Percentiles rank a stretch among this genome's conserved stretches.
Evolutionary conservation across 2,888 invertebrate genomes (phyloP).

Genomic region (Bhutanitis thaidina): DNA sequence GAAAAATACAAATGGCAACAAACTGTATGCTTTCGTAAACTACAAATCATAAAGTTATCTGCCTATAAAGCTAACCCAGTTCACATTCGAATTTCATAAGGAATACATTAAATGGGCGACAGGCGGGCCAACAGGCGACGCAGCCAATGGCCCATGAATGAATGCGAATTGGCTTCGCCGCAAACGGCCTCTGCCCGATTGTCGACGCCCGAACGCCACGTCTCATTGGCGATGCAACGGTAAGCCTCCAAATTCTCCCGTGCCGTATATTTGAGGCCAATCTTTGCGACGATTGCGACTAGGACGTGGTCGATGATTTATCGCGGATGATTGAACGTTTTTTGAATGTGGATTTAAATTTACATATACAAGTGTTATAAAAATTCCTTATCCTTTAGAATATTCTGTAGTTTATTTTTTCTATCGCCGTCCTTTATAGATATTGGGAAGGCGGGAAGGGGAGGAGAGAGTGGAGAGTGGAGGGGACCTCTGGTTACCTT

Average conservation of each 20-base stretch:
- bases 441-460: no score
- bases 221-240: conserved; percentile 63
- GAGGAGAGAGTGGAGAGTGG: no score
- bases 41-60: neutral
- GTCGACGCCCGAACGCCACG: conserved; percentile 53
- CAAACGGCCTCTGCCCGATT: conserved; percentile 68
- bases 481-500: no score
- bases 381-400: no score
- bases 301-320: conserved; percentile 31
- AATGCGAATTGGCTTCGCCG: conserved; percentile 67
- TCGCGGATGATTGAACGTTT: conserved; percentile 21
- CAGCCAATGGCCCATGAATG: conserved; percentile 60
- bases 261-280: conserved; percentile 44
- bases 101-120: conserved; percentile 40
- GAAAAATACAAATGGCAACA: no score
- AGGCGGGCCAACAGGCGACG: conserved; percentile 36
- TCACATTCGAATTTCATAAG: conserved; percentile 54
- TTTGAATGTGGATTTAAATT: neutral
- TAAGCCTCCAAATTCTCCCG: conserved; percentile 52
- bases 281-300: conserved; percentile 37
- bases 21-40: no score
- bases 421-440: no score
- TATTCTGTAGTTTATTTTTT: no score
- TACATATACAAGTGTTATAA: neutral
- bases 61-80: conserved; percentile 30